These are phyloP conservation scores for Nasonia oneida DNA, from an alignment of 2,888 invertebrate species.

Conservation along the genomic window DNA sequence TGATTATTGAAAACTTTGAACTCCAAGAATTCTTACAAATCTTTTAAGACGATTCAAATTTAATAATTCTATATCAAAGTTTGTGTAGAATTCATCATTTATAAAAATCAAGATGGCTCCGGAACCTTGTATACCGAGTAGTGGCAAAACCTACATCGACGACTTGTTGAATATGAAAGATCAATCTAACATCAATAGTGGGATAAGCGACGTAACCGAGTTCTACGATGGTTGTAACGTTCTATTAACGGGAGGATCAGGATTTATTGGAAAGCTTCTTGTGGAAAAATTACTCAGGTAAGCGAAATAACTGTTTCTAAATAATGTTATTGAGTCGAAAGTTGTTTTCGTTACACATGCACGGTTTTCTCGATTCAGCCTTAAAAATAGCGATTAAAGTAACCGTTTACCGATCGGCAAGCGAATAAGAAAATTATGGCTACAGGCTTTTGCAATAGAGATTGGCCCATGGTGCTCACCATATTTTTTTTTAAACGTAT, in stretches of 20 bases:
- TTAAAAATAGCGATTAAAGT: too few species aligned
- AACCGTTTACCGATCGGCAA: too few species aligned
- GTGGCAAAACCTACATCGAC: not conserved
- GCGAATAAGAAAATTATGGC: too few species aligned
- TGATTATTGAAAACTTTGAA: too few species aligned
- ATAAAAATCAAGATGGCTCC: not conserved
- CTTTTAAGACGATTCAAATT: not conserved
- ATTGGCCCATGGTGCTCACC: too few species aligned
- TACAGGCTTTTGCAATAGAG: too few species aligned
- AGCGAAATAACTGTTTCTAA: slow-evolving; percentile 37
- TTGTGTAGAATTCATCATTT: not conserved
- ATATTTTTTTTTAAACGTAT: too few species aligned
- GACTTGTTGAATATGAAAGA: slow-evolving; percentile 55
- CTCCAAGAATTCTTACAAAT: too few species aligned
- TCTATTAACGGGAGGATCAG: slow-evolving; percentile 76
- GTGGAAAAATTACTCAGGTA: slow-evolving; percentile 77
- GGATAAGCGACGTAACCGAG: slow-evolving; percentile 70
- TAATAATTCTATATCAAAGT: not conserved
- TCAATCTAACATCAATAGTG: not conserved
- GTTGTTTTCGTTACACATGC: too few species aligned
- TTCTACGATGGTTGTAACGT: slow-evolving; percentile 73
- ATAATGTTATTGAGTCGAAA: too few species aligned
- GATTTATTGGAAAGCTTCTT: slow-evolving; percentile 75
- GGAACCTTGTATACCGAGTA: not conserved
- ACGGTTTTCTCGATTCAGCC: too few species aligned